A percentile compares a stretch with the other conserved stretches of the same genome.
Conservation (phyloP, 2,113 vertebrate genomes). For the Furnarius figulus region DNA sequence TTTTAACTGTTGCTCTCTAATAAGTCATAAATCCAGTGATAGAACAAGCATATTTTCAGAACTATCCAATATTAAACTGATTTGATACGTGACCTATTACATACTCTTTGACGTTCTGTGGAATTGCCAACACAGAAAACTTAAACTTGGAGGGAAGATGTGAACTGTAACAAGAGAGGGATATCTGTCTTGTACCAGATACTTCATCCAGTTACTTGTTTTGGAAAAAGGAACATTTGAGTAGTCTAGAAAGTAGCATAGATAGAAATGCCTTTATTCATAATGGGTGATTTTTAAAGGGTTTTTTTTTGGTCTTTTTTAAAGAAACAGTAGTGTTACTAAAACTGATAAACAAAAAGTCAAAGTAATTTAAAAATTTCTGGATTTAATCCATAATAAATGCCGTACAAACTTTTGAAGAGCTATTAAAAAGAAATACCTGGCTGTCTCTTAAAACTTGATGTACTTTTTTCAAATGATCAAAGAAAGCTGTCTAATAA, state of each 20-base stretch:
- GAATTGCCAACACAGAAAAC: not conserved
- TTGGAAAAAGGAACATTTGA: not conserved
- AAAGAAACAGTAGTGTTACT: not conserved
- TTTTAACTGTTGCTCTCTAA: not conserved
- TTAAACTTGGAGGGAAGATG: not conserved
- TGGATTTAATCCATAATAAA: slow-evolving; percentile 5
- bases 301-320: not conserved
- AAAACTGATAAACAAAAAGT: not conserved
- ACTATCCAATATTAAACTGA: not conserved
- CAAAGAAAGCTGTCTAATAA: not conserved
- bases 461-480: not conserved
- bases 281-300: not conserved
- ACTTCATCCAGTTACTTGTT: not conserved
- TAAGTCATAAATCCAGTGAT: not conserved
- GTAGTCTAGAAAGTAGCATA: not conserved
- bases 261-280: not conserved
- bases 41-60: not conserved
- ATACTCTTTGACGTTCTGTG: not conserved
- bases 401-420: not conserved
- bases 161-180: not conserved
- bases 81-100: not conserved
- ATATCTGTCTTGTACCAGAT: not conserved
- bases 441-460: not conserved
- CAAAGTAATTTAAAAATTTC: not conserved
- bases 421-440: not conserved